Evolutionary conservation across 2,113 vertebrate species (phyloP).

Genomic region (Hyaena hyaena): DNA sequence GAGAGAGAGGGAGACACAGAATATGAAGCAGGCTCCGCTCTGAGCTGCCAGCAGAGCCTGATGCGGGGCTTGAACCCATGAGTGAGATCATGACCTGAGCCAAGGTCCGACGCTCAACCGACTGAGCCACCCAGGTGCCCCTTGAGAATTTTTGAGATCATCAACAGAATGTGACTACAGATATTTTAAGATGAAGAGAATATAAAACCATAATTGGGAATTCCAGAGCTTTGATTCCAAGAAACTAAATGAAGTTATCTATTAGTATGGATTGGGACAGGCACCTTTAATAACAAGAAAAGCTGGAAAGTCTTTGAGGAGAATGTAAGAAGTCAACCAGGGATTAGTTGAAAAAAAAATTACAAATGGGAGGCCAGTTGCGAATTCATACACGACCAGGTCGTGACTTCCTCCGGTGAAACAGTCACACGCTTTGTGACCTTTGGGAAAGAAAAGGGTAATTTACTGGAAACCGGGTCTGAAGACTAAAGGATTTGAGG

Average conservation of each 20-base stretch:
- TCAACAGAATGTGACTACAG: neutral
- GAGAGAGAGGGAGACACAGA: no score
- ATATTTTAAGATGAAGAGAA: constrained; percentile 12
- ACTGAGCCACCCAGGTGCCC: no score
- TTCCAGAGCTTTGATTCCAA: neutral
- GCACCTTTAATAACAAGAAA: neutral
- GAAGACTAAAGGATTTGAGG: neutral
- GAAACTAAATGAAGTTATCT: neutral
- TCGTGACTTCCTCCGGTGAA: neutral
- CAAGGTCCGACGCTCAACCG: no score
- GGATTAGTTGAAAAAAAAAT: neutral
- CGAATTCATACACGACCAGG: neutral
- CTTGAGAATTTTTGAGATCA: constrained; percentile 24
- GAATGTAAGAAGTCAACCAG: neutral
- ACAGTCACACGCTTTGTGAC: neutral
- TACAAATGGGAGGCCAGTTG: neutral
- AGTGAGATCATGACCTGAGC: no score
- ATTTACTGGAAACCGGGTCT: neutral
- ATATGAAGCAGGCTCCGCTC: no score
- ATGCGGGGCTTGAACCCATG: no score
- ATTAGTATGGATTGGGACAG: neutral
- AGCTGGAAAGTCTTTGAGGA: constrained; percentile 18
- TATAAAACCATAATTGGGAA: neutral
- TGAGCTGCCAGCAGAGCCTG: no score
- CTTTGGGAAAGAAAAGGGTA: neutral